Evolutionary conservation across 2,113 vertebrate genomes (phyloP).

Genomic region (Erythrocebus patas): DNA sequence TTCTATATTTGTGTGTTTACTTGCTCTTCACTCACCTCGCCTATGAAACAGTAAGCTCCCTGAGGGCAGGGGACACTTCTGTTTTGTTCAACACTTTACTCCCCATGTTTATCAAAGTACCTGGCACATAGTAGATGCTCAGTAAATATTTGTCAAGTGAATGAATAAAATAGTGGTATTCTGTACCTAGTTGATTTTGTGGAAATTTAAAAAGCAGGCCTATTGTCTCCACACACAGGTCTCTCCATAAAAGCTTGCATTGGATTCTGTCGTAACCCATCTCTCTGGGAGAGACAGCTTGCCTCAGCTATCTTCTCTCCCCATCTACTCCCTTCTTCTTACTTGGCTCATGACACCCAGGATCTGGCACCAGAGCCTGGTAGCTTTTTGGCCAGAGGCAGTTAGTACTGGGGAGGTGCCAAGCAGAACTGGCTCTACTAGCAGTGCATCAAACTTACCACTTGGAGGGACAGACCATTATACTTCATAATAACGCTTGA

Average conservation of each 20-base stretch:
- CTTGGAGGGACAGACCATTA: background rate
- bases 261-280: background rate
- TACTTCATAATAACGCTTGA: background rate
- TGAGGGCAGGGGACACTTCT: background rate
- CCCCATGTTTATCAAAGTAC: background rate
- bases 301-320: background rate
- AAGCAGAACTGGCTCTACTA: background rate
- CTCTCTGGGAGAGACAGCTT: background rate
- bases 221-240: background rate
- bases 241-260: background rate
- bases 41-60: background rate
- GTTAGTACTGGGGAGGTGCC: conserved; percentile 20
- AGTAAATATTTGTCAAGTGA: background rate
- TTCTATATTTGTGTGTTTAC: background rate
- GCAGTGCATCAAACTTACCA: background rate
- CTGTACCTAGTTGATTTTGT: background rate
- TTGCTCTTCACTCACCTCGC: background rate
- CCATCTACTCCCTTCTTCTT: background rate
- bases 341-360: background rate
- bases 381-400: conserved; percentile 9
- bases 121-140: background rate
- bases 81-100: background rate
- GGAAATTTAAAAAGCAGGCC: background rate
- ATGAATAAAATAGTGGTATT: background rate
- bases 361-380: background rate